Percentiles rank a stretch among this genome's conserved stretches.
Conservation (phyloP, 2,888 invertebrate species). For the Tetranychus piercei region DNA sequence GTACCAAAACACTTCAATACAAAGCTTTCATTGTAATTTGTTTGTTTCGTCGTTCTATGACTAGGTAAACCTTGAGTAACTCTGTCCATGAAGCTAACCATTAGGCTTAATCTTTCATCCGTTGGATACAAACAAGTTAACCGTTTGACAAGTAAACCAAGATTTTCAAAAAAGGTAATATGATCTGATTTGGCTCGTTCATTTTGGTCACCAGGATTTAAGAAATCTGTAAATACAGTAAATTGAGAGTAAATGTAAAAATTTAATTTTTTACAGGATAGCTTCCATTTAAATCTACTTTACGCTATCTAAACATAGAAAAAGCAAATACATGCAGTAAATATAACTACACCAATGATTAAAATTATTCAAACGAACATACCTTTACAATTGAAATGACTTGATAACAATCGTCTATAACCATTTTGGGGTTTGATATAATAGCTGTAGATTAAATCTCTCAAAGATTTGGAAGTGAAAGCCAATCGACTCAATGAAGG, state of each 20-base stretch:
- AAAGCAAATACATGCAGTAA: too few species aligned
- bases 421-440: neutral
- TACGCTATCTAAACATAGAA: neutral
- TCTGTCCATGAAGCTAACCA: neutral
- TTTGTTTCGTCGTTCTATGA: neutral
- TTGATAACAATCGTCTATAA: neutral
- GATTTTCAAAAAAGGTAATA: neutral
- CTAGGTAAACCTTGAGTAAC: neutral
- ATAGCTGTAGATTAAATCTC: neutral
- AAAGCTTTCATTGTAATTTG: neutral
- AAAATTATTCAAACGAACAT: neutral
- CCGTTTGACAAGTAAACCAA: constrained; percentile 2
- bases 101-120: neutral
- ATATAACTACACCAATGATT: too few species aligned
- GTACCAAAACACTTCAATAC: neutral
- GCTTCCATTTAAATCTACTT: neutral
- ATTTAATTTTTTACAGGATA: neutral
- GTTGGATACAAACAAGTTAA: neutral
- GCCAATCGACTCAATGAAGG: constrained; percentile 3
- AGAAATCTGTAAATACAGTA: neutral
- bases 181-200: neutral
- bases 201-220: neutral
- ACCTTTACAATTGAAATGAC: neutral
- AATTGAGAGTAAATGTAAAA: neutral
- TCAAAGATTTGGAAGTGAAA: neutral